Evolutionary conservation across 64 coral and sea anemone species (phyloP), one percentile per base, ranked within the genome.

Genomic region (Montipora capricornis): DNA sequence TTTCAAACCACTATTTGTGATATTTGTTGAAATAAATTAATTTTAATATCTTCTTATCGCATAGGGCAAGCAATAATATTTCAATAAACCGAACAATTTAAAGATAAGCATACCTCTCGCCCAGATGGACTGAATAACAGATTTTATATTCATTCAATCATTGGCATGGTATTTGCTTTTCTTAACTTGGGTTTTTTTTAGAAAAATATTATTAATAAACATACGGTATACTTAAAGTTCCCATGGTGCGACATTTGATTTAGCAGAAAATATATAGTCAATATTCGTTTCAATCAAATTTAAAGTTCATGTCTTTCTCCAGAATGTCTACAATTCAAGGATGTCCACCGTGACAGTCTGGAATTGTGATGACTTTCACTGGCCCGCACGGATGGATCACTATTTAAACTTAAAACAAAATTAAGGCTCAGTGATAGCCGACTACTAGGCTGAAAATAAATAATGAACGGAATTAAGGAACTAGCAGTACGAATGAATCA

Each of bases 221-320:
- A 64, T 64, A 37, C 37, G 37, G 29, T 37, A 2, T 57, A 57
- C 61, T 64, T 64, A 8, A 57, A 6, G 10, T 57, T 11, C 10
- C 53, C 1, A 55, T 55, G 52, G 52, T 55, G 52, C 5, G 52
- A 48, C 12, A n/a, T 57, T 53, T 55, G 78, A 80, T 80, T 57
- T 55, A 80, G 20, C 20, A 55, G 17, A 80, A 80, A 80, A 80
- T n/a, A 15, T 11, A 55, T 59, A 49, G 20, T 2, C n/a, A 17
- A 24, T 11, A 53, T 80, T 80, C 5, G 57, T 58, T 57, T 22
- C n/a, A 13, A 80, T 80, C 57, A 59, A 80, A 80, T 80, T 80
- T 16, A 80, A 15, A 80, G 61, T 64, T 64, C 13, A 64, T 64
- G 61, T 12, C 14, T 12, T 7, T 8, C 53, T 57, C 53, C 6